Base-by-base conservation (phyloP, 23 tunicate species). In the Halocynthia aurantium region DNA sequence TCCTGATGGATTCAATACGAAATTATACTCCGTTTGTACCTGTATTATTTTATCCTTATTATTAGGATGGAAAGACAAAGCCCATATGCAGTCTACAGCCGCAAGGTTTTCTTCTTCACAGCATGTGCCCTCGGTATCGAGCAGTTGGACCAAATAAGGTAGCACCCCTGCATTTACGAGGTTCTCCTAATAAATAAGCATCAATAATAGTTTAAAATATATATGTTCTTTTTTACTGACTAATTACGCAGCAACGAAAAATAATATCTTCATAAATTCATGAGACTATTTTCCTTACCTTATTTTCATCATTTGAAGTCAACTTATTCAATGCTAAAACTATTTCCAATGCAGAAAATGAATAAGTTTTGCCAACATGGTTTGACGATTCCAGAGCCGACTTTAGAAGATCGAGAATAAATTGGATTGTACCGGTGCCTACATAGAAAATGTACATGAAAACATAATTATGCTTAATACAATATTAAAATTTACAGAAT, bases 291-390 rank as follows among this genome's bases (percentile, higher is more conserved):
- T 4, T 80, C 17, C 53, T 15, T 50, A 88, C 94, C 84, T 88
- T 88, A 75, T 88, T 88, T 17, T 72, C 71, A 50, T 88, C 94
- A 72, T 88, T 88, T 18, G 58, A 57, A 6, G 87, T 81, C 55
- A 88, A 61, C 58, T 78, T 88, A 70, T 88, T 72, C 10, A 88
- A 53, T 12, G 93, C 94, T 54, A 51, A 44, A 12, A 88, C 81
- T 7, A 82, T 83, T 77, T 88, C 94, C 60, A 57, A 53, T 17
- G 87, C 94, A 6, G 94, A 83, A 62, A 88, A 88, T n/a, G 72
- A 22, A 55, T 83, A 88, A 6, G 76, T 77, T 50, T 78, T 83
- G 11, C 84, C 84, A 61, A 83, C 68, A 49, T 88, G 94, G 31
- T 77, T 88, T 15, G 70, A 53, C 7, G 87, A 71, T 11, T 71